These are phyloP conservation scores for Ischnura elegans DNA, from an alignment of 2,888 invertebrate species.

Conservation along the genomic window DNA sequence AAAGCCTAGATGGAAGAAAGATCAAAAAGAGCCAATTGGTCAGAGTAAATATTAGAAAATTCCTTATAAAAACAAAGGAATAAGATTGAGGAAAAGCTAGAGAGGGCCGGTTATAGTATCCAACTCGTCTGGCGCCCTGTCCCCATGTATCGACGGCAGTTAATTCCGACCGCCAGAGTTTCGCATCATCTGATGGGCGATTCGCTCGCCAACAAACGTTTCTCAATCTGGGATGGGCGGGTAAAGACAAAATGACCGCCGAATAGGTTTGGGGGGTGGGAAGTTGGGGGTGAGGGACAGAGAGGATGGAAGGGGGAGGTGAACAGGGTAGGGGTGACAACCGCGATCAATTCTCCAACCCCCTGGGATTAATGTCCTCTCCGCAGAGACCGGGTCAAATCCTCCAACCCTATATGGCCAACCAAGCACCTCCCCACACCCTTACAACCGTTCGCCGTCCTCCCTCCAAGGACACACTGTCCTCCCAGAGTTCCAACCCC, in stretches of 20 bases:
- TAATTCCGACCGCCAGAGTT: slow-evolving; percentile 51
- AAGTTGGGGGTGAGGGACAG: background rate
- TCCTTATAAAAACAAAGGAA: no score
- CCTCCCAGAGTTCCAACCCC: no score
- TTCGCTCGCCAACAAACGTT: slow-evolving; percentile 53
- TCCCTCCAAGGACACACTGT: background rate
- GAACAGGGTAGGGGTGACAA: background rate
- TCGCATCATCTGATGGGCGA: slow-evolving; percentile 61
- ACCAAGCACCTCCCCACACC: background rate
- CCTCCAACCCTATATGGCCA: background rate
- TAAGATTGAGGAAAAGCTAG: background rate
- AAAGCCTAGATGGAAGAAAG: no score
- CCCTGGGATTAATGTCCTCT: slow-evolving; percentile 56
- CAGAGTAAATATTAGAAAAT: no score
- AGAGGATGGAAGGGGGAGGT: background rate
- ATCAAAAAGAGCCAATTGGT: no score
- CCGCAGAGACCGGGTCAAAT: slow-evolving; percentile 30
- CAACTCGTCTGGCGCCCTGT: background rate
- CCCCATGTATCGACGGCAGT: background rate
- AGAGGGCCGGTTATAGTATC: background rate
- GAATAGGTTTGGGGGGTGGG: background rate
- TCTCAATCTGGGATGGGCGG: background rate
- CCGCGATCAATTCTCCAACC: slow-evolving; percentile 56
- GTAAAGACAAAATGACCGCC: background rate
- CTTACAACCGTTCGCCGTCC: background rate